Percentiles rank a stretch among this genome's conserved stretches.
phyloP scores from a whole-genome alignment of 1,140 invertebrate genomes.

The Pseudachorutes palmiensis region DNA sequence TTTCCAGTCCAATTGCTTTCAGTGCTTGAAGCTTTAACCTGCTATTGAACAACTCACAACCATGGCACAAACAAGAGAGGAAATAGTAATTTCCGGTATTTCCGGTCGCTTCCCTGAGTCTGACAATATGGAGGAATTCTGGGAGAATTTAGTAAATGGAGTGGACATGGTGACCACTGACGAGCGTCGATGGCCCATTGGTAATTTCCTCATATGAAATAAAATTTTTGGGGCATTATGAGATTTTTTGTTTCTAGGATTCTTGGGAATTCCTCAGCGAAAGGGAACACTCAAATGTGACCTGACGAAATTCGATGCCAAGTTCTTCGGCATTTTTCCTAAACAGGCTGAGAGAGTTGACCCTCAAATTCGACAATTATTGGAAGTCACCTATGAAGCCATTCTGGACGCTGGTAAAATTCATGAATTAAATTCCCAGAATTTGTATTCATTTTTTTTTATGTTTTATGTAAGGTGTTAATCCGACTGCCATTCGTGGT shows the following conservation, averaged over 20 bases:
- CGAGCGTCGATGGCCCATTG: slow-evolving; percentile 57
- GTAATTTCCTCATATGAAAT: neutral
- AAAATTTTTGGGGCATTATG: neutral
- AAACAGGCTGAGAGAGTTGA: slow-evolving; percentile 70
- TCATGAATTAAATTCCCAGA: too few species aligned
- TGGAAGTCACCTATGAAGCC: slow-evolving; percentile 55
- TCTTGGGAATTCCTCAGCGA: slow-evolving; percentile 59
- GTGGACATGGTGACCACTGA: slow-evolving; percentile 82
- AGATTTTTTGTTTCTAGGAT: neutral
- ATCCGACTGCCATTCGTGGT: slow-evolving; percentile 43
- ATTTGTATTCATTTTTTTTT: neutral
- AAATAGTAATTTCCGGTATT: slow-evolving; percentile 78
- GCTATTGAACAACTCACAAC: too few species aligned
- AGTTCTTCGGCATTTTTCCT: slow-evolving; percentile 86
- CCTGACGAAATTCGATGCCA: slow-evolving; percentile 73
- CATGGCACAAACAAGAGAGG: too few species aligned
- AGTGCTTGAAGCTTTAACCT: too few species aligned
- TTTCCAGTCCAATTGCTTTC: too few species aligned
- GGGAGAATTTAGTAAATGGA: slow-evolving; percentile 69
- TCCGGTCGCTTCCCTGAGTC: slow-evolving; percentile 84
- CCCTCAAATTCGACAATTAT: slow-evolving; percentile 52
- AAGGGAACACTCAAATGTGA: slow-evolving; percentile 87
- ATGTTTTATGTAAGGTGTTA: slow-evolving; percentile 31
- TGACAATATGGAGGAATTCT: slow-evolving; percentile 77
- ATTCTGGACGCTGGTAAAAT: slow-evolving; percentile 53